Conservation (phyloP, 2,797 vertebrate species). For the Fistularia commersonii region DNA sequence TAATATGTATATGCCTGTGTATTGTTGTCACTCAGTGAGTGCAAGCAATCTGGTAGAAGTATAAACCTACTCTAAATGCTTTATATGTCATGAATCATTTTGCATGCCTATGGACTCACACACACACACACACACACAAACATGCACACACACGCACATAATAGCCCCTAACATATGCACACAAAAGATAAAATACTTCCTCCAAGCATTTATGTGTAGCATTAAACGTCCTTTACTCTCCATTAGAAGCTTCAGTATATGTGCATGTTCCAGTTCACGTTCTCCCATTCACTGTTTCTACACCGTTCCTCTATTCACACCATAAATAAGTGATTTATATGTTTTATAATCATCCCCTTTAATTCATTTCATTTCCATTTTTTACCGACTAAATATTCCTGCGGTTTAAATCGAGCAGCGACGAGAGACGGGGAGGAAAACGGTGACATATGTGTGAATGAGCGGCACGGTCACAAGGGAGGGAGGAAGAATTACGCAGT, state of each 20-base stretch:
- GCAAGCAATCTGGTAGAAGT: not conserved
- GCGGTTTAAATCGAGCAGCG: conserved; percentile 29
- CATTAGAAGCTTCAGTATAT: conserved; percentile 15
- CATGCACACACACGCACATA: conserved; percentile 9
- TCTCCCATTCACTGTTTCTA: no score
- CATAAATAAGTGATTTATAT: conserved; percentile 20
- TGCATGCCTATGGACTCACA: no score
- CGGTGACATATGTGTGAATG: conserved; percentile 8
- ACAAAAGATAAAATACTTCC: conserved; percentile 48
- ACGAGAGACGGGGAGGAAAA: conserved; percentile 22
- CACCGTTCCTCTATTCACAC: conserved; percentile 20
- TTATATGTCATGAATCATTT: conserved; percentile 9
- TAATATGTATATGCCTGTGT: not conserved
- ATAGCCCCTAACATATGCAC: conserved; percentile 37
- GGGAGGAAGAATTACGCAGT: conserved; percentile 12
- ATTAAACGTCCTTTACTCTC: conserved; percentile 30
- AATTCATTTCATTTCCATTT: conserved; percentile 15
- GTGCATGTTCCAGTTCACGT: not conserved
- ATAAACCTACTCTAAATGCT: conserved; percentile 27
- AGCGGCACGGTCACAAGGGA: conserved; percentile 22
- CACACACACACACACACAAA: no score
- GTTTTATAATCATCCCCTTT: conserved; percentile 25
- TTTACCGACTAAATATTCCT: conserved; percentile 15
- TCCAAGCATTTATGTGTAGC: conserved; percentile 13
- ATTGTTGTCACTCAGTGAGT: not conserved